Base-by-base conservation (phyloP, 1,140 invertebrate species). In the Agraylea sexmaculata region DNA sequence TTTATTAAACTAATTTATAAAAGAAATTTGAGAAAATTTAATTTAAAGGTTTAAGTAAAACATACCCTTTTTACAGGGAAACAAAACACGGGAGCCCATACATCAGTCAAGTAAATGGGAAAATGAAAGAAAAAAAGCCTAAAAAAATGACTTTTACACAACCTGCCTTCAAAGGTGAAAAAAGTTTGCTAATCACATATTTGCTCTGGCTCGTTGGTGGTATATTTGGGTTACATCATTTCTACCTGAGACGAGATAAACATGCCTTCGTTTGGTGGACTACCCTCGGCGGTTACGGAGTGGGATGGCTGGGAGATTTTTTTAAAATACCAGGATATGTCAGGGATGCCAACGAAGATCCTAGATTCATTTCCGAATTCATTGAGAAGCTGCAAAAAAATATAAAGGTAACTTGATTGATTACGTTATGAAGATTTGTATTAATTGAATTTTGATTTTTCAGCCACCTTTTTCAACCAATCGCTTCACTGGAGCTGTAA, bases 241-340 rank as follows among this genome's bases (percentile, higher is more conserved):
- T 94, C 52, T 96, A 96, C 58, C 64, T 96, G 29, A 73, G 76
- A 30, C 64, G 91, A 39, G 87, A 94, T 58, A 70, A 77, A n/a
- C 91, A 97, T 53, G 90, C 84, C 0, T 85, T 95, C 53, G 65
- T 92, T 0, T 90, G 84, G 75, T 84, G 83, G 70, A 78, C 76
- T 32, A 87, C 86, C 2, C 62, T 87, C 7, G 91, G 88, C 11
- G 90, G 89, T 3, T 88, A 87, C 52, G 86, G 87, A 3, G 53
- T 85, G 7, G 90, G 89, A 2, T 93, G 88, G 83, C 47, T 94
- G 0, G 66, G 79, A 13, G 92, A 97, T 55, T 54, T 92, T 1
- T 89, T 85, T 50, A 71, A 76, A 37, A 83, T 97, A 37, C 84
- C 87, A 0, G 67, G 77, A 21, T 95, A 95, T 63, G 87, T 95